phyloP scores from a whole-genome alignment of 2,113 vertebrate genomes.

The Terrapene triunguis region DNA sequence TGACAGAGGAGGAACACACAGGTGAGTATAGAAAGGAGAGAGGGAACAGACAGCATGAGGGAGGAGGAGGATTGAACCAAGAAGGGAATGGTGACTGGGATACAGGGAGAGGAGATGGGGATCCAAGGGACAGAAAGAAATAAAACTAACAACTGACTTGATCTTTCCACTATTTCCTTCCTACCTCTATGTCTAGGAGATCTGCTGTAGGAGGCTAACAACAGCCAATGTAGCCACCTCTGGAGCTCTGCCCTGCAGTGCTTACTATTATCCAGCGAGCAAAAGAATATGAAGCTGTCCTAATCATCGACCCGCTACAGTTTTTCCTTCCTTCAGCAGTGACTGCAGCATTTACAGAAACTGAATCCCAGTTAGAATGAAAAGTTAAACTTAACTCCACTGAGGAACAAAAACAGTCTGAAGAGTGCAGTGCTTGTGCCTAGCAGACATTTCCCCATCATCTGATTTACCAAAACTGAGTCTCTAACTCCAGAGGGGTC shows the following conservation, averaged over 20 bases:
- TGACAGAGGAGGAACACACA: neutral
- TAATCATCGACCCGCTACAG: neutral
- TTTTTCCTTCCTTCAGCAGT: neutral
- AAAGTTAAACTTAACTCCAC: neutral
- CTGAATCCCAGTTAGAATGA: neutral
- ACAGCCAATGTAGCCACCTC: neutral
- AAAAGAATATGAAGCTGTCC: neutral
- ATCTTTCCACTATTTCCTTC: neutral
- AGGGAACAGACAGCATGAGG: neutral
- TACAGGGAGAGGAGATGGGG: neutral
- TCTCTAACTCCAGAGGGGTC: neutral
- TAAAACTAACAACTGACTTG: neutral
- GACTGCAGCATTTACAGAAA: neutral
- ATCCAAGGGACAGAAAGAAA: neutral
- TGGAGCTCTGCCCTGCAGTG: neutral
- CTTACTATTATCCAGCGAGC: neutral
- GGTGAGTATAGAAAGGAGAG: fast-evolving
- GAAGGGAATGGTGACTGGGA: neutral
- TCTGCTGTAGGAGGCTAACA: neutral
- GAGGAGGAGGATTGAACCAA: neutral
- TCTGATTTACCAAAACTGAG: neutral
- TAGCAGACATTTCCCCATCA: neutral
- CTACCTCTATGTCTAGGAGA: neutral
- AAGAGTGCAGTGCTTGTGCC: neutral
- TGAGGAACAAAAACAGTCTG: neutral